Conservation (phyloP, 1,140 invertebrate species). For the Sarcophaga peregrina region DNA sequence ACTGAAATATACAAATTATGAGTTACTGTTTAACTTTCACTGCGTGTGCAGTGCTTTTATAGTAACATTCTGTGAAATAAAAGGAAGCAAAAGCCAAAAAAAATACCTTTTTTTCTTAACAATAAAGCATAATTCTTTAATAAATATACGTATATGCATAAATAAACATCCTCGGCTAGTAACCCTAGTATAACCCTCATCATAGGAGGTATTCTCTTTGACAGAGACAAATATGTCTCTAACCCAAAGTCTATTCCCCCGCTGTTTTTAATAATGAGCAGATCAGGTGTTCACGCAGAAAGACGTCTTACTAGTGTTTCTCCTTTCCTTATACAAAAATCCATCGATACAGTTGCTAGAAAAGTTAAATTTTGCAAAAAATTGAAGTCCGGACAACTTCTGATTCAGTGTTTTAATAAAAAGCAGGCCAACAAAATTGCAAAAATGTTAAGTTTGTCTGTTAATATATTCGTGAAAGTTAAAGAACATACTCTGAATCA, state of each 20-base stretch:
- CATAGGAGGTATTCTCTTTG: too few species aligned
- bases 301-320: not conserved
- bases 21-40: not conserved
- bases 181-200: too few species aligned
- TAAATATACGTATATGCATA: too few species aligned
- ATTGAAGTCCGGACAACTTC: not conserved
- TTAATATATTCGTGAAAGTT: not conserved
- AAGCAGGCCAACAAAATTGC: not conserved
- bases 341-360: too few species aligned
- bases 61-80: not conserved
- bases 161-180: too few species aligned
- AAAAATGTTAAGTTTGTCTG: not conserved
- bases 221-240: too few species aligned
- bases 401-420: not conserved
- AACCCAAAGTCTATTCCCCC: not conserved
- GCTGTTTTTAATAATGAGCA: not conserved
- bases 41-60: not conserved
- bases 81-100: too few species aligned
- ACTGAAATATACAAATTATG: too few species aligned
- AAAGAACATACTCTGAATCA: not conserved
- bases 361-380: not conserved
- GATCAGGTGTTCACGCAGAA: not conserved
- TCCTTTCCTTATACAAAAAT: not conserved
- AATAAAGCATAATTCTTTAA: too few species aligned
- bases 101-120: too few species aligned